Evolutionary conservation across 2,888 invertebrate genomes (phyloP), one percentile per base, ranked within the genome.

Genomic region (Blastobasis lacticolella): DNA sequence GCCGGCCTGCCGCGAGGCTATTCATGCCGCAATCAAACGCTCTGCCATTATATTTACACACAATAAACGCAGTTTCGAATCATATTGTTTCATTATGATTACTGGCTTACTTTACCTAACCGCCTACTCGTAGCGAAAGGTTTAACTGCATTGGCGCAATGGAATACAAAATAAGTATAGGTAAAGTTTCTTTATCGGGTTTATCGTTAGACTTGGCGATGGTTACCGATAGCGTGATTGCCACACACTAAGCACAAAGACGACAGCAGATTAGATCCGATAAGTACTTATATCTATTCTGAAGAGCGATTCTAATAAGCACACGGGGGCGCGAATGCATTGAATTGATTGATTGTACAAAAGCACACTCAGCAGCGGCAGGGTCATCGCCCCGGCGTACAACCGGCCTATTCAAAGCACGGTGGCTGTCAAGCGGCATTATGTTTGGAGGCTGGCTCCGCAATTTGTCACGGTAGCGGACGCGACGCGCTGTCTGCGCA

Each of bases 401-500:
- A 62, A 57, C 57, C 69, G 64, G 60, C 58, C 70, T 68, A 70
- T 73, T 71, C 64, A 62, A 70, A 71, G 63, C 55, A 55, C 58
- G 57, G 52, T 50, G 56, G 1, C 40, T 56, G 57, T 54, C 55
- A 60, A 62, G 54, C 56, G 51, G 51, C 64, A 60, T 56, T 57
- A 61, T 60, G 56, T 60, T 61, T 59, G 58, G 59, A 61, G 66
- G 67, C 63, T 63, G 54, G 58, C 65, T 67, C 64, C 69, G 61
- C 60, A 73, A 78, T 77, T 80, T 71, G 76, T 75, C 70, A 75
- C 66, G 74, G 75, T 69, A 65, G 58, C 59, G 49, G 59, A 56
- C 55, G 66, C 73, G 79, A 69, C 82, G 72, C 72, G 78, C 78
- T 67, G 78, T 77, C 84, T 84, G 75, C 72, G 66, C 68, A 64